These are phyloP conservation scores for Eidolon dupreanum DNA, from an alignment of 2,797 vertebrate species.

Conservation along the genomic window DNA sequence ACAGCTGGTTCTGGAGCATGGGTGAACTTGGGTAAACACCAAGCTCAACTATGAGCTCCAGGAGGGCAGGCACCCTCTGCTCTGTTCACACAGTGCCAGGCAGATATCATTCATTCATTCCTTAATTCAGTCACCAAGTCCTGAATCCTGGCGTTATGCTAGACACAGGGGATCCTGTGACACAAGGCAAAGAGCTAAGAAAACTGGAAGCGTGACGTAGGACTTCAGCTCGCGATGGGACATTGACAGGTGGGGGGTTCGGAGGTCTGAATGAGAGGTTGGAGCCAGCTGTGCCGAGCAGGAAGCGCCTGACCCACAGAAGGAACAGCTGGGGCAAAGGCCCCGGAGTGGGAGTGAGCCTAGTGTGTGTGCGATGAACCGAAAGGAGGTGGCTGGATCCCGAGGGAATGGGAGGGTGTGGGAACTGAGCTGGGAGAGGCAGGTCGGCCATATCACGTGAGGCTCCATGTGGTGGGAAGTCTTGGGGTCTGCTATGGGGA, in stretches of 20 bases:
- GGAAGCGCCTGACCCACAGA: background rate
- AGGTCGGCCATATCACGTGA: accelerated
- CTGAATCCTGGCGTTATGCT: background rate
- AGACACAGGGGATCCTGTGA: background rate
- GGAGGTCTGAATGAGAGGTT: background rate
- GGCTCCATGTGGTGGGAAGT: background rate
- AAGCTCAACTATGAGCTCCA: background rate
- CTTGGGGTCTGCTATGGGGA: background rate
- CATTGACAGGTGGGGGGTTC: background rate
- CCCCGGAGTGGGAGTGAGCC: background rate
- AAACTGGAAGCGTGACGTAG: background rate
- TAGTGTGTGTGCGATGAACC: background rate
- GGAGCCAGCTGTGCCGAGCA: background rate
- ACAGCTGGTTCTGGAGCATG: no score
- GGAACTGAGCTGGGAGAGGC: background rate
- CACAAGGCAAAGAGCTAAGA: background rate
- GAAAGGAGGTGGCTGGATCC: background rate
- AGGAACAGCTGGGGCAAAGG: background rate
- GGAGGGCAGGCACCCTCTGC: background rate
- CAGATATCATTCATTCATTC: no score
- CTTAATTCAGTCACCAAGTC: background rate
- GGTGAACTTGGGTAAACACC: background rate
- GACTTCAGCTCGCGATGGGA: background rate
- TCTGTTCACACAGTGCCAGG: background rate
- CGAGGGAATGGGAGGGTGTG: background rate